These are phyloP conservation scores for Tethya wilhelma DNA, from an alignment of 37 sponge, comb jelly and placozoan species.

Conservation along the genomic window DNA sequence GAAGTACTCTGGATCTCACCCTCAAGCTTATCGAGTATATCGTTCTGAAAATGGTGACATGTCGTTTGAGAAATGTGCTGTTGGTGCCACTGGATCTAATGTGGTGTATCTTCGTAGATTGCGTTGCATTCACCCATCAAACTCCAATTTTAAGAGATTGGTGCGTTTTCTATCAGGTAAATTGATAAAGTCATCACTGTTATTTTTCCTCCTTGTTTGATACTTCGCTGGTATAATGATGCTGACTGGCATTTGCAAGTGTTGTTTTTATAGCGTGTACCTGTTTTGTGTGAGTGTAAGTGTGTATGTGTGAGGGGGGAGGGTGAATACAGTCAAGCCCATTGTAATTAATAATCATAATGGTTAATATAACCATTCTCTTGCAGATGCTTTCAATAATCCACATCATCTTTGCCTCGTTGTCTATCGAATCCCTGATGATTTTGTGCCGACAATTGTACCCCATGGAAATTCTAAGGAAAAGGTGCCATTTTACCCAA, in stretches of 20 bases:
- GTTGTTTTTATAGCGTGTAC: no score
- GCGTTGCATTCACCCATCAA: slow-evolving; percentile 51
- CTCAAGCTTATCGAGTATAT: not conserved
- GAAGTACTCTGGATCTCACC: slow-evolving; percentile 56
- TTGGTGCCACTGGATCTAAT: slow-evolving; percentile 39
- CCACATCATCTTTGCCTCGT: slow-evolving; percentile 56
- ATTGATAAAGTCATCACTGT: not conserved
- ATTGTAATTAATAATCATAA: not conserved
- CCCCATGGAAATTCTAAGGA: slow-evolving; percentile 58
- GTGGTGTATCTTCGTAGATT: slow-evolving; percentile 45
- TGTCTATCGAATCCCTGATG: slow-evolving; percentile 41
- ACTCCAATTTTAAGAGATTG: slow-evolving; percentile 39
- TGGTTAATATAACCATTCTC: not conserved
- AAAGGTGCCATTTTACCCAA: slow-evolving; percentile 50
- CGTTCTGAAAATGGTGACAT: slow-evolving; percentile 28
- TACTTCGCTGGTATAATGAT: no score
- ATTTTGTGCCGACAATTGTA: slow-evolving; percentile 21
- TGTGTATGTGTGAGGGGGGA: no score
- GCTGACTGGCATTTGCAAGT: no score
- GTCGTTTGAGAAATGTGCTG: slow-evolving; percentile 40
- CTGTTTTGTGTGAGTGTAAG: no score
- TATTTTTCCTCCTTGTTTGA: no score
- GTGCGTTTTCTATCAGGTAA: slow-evolving; percentile 45
- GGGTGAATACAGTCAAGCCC: not conserved
- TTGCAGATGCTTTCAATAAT: not conserved